Base-by-base conservation (phyloP, 1,140 invertebrate genomes). In the Heliothis subflexa region DNA sequence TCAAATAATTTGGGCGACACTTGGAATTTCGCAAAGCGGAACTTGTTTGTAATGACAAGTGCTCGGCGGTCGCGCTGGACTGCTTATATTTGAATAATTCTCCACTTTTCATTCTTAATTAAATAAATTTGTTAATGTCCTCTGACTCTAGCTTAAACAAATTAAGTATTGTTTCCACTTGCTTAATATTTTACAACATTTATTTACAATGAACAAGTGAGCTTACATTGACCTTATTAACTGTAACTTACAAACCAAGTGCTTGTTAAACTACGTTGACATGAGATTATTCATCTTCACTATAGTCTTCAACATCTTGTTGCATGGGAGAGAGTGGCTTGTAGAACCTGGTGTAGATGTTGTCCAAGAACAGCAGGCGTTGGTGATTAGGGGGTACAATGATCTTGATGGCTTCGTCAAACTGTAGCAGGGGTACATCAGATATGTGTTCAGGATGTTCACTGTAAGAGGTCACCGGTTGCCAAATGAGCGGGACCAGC, bases 281-380 rank as follows among this genome's bases (percentile, higher is more conserved):
- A 33, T 2, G 12, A 71, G 9, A 2, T 72, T 57, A 72, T 4
- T 45, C 33, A 57, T 18, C 13, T 3, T 72, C 45, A 62, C 62
- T n/a, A 3, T 25, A 4, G 16, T 64, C 52, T 18, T 66, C 61
- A 68, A 61, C 16, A 12, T 62, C 45, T 13, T 75, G 25, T 50
- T 61, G 16, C 33, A 14, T 0, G 3, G 47, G 3, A 0, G 21
- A 25, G 55, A 68, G 61, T 45, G 74, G 50, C 18, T 76, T 89
- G 54, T 92, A 91, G 79, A 90, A 93, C 33, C 82, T 88, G 11
- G 83, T 80, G 78, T 94, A 94, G 80, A 94, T 89, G 11, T 84
- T 82, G 21, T 94, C 88, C 90, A 90, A 93, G 40, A 93, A 91
- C 47, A 78, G 66, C 5, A 91, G 75, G 40, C 88, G 80, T 21